Evolutionary conservation across 2,113 vertebrate species (phyloP).

Genomic region (Saccopteryx leptura): DNA sequence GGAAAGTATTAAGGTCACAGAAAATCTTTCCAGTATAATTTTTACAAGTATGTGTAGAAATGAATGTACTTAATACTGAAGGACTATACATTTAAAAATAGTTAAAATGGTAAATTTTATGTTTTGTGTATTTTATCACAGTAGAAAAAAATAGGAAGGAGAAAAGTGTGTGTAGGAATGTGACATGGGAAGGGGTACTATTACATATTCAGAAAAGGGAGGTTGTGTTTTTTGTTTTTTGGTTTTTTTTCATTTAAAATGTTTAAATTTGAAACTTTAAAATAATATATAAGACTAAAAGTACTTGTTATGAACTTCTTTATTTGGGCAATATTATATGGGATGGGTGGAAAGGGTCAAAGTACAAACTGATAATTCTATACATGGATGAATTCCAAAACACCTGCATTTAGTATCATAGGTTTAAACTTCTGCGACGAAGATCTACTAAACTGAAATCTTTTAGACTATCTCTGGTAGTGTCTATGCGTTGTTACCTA

Average conservation of each 20-base stretch:
- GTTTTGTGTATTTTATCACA: background rate
- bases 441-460: background rate
- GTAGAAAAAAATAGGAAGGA: background rate
- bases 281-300: background rate
- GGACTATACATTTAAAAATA: background rate
- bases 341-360: background rate
- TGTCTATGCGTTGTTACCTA: background rate
- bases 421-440: background rate
- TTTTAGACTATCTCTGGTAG: background rate
- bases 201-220: background rate
- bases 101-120: background rate
- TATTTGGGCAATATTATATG: background rate
- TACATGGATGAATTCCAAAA: background rate
- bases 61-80: background rate
- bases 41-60: background rate
- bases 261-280: background rate
- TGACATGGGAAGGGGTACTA: background rate
- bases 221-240: background rate
- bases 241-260: background rate
- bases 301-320: background rate
- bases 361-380: constrained; percentile 19
- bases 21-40: background rate
- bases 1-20: background rate
- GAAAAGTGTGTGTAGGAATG: background rate
- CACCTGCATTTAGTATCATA: background rate